These are phyloP conservation scores for Agrochola lychnidis DNA, from an alignment of 2,888 invertebrate species.

Conservation along the genomic window DNA sequence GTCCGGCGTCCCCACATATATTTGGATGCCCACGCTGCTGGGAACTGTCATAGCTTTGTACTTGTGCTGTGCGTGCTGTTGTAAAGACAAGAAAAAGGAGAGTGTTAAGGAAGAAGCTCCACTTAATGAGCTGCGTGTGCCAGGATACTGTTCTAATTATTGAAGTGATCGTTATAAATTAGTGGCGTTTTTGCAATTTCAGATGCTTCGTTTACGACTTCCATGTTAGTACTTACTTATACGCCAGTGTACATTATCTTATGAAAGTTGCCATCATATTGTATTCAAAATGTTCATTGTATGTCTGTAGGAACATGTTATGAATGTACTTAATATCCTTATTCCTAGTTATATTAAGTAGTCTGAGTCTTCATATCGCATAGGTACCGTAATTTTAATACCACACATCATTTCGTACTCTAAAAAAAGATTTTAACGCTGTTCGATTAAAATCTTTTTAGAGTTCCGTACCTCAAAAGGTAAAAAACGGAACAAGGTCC, in stretches of 20 bases:
- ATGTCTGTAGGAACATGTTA: background rate
- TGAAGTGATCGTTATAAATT: slow-evolving; percentile 31
- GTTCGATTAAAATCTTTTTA: background rate
- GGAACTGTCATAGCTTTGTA: slow-evolving; percentile 76
- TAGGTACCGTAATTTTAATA: background rate
- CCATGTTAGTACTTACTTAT: background rate
- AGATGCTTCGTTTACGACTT: slow-evolving; percentile 14
- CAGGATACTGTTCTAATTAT: slow-evolving; percentile 77
- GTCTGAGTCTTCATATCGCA: slow-evolving; percentile 15
- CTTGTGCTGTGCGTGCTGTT: slow-evolving; percentile 78
- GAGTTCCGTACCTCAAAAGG: too few relatives aligned
- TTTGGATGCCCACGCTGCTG: slow-evolving; percentile 83
- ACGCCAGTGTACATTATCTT: slow-evolving; percentile 2
- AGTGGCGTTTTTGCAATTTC: slow-evolving; percentile 13
- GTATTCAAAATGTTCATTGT: slow-evolving; percentile 20
- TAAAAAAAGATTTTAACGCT: background rate
- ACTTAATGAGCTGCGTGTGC: slow-evolving; percentile 73
- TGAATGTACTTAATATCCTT: slow-evolving; percentile 2
- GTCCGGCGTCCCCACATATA: slow-evolving; percentile 81
- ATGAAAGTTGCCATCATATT: slow-evolving; percentile 1
- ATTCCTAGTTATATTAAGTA: background rate
- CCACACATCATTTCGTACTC: background rate
- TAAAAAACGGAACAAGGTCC: too few relatives aligned
- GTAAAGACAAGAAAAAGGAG: slow-evolving; percentile 74
- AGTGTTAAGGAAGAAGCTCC: slow-evolving; percentile 75